Percentiles rank a stretch among this genome's conserved stretches.
Evolutionary conservation across 2,888 invertebrate species (phyloP).

Genomic region (Osmoderma eremita): DNA sequence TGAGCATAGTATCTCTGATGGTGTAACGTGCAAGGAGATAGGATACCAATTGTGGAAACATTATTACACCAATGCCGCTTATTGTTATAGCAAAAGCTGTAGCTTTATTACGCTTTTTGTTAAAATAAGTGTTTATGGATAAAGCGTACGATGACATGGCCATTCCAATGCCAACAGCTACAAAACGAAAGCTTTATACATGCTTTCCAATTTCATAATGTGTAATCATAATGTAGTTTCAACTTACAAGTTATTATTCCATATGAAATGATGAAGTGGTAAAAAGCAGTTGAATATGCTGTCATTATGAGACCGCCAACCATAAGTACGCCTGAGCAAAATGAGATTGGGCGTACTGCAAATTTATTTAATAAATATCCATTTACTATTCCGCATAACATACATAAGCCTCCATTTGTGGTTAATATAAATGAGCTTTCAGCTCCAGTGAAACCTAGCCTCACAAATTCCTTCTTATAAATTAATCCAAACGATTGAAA

Average conservation of each 20-base stretch:
- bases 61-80: slow-evolving; percentile 74
- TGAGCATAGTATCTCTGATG: slow-evolving; percentile 71
- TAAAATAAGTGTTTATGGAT: slow-evolving; percentile 39
- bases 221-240: background rate
- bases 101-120: slow-evolving; percentile 37
- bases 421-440: slow-evolving; percentile 70
- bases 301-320: slow-evolving; percentile 68
- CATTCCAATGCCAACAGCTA: slow-evolving; percentile 35
- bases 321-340: slow-evolving; percentile 66
- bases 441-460: slow-evolving; percentile 66
- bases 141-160: slow-evolving; percentile 33
- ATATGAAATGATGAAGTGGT: slow-evolving; percentile 69
- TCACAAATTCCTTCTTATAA: slow-evolving; percentile 68
- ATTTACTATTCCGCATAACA: slow-evolving; percentile 70
- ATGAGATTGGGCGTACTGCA: slow-evolving; percentile 71
- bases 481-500: slow-evolving; percentile 71
- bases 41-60: slow-evolving; percentile 72
- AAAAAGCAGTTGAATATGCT: slow-evolving; percentile 65
- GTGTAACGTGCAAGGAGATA: slow-evolving; percentile 68
- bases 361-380: slow-evolving; percentile 69
- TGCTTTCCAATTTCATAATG: too few species aligned
- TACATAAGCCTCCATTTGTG: slow-evolving; percentile 71
- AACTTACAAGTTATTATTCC: slow-evolving; percentile 70
- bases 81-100: slow-evolving; percentile 64
- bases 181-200: slow-evolving; percentile 51